These are phyloP conservation scores for Aviceda subcristata DNA, from an alignment of 2,113 vertebrate genomes.

Conservation along the genomic window DNA sequence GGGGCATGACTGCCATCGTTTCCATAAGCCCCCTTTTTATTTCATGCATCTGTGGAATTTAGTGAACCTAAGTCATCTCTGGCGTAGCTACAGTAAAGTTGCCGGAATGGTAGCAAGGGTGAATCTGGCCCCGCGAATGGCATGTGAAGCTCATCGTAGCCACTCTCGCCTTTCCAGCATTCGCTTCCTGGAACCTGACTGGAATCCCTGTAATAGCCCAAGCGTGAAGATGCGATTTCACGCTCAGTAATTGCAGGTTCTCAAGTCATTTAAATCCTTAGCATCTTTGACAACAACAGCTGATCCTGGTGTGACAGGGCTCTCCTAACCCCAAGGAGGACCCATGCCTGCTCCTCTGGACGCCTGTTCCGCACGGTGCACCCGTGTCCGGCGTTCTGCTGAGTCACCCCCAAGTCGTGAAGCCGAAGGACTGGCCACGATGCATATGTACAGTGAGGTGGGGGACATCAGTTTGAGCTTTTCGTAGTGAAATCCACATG, in stretches of 20 bases:
- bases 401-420: background rate
- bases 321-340: background rate
- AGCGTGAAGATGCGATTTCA: background rate
- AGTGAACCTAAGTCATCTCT: background rate
- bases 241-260: background rate
- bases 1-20: background rate
- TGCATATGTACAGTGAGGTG: background rate
- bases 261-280: background rate
- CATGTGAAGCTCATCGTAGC: background rate
- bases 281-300: slow-evolving; percentile 21
- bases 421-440: fast-evolving
- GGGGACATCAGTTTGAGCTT: background rate
- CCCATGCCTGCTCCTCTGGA: fast-evolving
- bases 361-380: fast-evolving
- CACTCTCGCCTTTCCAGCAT: background rate
- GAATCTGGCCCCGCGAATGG: background rate
- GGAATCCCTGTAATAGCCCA: slow-evolving; percentile 16
- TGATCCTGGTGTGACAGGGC: background rate
- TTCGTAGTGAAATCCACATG: fast-evolving
- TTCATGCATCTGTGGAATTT: background rate
- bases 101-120: background rate
- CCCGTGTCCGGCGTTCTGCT: fast-evolving
- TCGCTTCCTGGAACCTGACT: background rate
- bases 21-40: background rate
- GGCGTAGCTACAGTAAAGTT: background rate